These are phyloP conservation scores for Lophius piscatorius DNA, from an alignment of 2,113 vertebrate genomes.

Conservation along the genomic window DNA sequence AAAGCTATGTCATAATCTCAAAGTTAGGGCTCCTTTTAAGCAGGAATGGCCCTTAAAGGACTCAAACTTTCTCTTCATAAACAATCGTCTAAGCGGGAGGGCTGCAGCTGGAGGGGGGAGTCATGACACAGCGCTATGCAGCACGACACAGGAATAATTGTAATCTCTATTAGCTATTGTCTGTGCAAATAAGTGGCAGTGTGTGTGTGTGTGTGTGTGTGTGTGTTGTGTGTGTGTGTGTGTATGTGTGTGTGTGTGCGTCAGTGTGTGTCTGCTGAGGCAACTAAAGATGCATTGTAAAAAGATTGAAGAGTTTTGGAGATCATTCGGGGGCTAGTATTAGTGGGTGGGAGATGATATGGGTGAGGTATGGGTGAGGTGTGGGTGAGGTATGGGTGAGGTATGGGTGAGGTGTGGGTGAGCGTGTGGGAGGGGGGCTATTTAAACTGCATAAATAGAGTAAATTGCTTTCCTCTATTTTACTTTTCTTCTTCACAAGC, in stretches of 20 bases:
- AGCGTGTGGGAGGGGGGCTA: constrained; percentile 7
- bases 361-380: constrained; percentile 15
- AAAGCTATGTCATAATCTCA: constrained; percentile 70
- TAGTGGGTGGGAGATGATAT: constrained; percentile 36
- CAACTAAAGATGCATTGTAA: constrained; percentile 56
- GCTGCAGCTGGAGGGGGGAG: constrained; percentile 30
- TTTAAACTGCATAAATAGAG: constrained; percentile 39
- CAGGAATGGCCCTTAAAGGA: constrained; percentile 67
- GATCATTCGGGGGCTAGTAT: constrained; percentile 36
- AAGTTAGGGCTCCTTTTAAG: constrained; percentile 52
- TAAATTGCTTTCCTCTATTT: constrained; percentile 38
- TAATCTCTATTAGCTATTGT: constrained; percentile 64
- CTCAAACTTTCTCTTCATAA: constrained; percentile 56
- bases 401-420: no score
- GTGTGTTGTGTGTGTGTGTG: constrained; percentile 34
- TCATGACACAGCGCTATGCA: constrained; percentile 51
- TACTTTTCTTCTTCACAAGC: background rate
- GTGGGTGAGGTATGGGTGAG: constrained; percentile 19
- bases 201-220: constrained; percentile 35
- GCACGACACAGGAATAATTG: constrained; percentile 54
- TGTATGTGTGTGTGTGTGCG: constrained; percentile 18
- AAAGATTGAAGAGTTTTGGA: constrained; percentile 59
- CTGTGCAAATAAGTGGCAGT: constrained; percentile 58
- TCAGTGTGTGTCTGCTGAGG: constrained; percentile 26
- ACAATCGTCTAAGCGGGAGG: constrained; percentile 54